Conservation (phyloP, 1,140 invertebrate genomes). For the Bactericera cockerelli region DNA sequence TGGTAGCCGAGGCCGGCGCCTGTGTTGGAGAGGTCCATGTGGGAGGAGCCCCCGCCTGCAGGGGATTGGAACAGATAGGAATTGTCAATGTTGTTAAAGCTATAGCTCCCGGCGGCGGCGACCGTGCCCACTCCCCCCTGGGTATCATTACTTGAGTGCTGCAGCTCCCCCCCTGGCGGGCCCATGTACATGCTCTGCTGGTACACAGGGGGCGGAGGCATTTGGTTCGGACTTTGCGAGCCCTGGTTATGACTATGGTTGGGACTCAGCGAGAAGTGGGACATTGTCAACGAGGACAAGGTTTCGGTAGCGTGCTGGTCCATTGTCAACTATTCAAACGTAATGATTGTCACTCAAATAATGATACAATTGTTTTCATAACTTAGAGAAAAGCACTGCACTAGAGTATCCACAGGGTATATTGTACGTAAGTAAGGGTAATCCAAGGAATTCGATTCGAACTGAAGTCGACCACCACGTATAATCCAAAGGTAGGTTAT, state of each 20-base stretch:
- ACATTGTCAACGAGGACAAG: slow-evolving; percentile 2
- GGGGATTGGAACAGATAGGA: slow-evolving; percentile 4
- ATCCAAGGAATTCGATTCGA: too few species aligned
- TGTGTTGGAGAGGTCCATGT: background rate
- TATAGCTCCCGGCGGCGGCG: background rate
- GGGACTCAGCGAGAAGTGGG: background rate
- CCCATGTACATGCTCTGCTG: background rate
- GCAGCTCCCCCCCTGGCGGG: background rate
- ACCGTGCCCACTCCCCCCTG: background rate
- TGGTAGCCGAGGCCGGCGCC: background rate
- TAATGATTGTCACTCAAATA: too few species aligned
- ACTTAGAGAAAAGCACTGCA: too few species aligned
- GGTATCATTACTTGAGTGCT: background rate
- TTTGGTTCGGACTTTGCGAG: slow-evolving; percentile 3
- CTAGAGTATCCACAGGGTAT: too few species aligned
- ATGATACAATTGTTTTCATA: too few species aligned
- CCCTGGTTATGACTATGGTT: slow-evolving; percentile 4
- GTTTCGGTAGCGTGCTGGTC: background rate
- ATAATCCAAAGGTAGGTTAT: too few species aligned
- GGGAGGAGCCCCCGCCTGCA: background rate
- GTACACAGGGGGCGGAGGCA: background rate
- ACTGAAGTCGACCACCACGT: too few species aligned
- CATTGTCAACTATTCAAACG: background rate
- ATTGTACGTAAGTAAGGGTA: too few species aligned
- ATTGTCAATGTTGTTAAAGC: slow-evolving; percentile 5